phyloP scores from a whole-genome alignment of 2,888 invertebrate genomes.

The Volucella inflata region DNA sequence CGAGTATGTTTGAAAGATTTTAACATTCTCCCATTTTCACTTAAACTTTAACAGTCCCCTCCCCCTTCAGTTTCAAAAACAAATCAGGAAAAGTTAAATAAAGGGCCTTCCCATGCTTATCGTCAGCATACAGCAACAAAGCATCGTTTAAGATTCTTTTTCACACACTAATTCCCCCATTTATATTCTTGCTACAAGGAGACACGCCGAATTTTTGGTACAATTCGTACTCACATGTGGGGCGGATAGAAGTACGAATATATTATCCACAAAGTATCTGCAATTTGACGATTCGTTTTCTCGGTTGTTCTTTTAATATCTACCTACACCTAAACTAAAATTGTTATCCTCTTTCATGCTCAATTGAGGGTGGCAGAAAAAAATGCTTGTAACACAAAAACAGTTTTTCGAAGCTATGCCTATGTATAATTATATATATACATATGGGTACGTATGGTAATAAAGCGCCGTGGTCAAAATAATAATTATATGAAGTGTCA shows the following conservation, averaged over 20 bases:
- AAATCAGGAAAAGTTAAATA: no score
- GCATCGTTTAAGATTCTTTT: neutral
- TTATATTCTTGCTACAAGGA: neutral
- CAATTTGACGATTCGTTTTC: constrained; percentile 10
- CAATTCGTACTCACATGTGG: constrained; percentile 8
- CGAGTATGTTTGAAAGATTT: no score
- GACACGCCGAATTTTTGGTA: constrained; percentile 2
- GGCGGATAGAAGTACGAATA: constrained; percentile 4
- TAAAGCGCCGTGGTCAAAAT: constrained; percentile 32
- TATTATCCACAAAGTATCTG: constrained; percentile 12
- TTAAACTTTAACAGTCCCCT: no score
- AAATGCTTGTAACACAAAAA: neutral
- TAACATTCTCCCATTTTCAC: no score
- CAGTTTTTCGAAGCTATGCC: neutral
- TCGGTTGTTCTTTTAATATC: neutral
- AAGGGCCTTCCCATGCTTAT: no score
- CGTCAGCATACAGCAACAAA: neutral
- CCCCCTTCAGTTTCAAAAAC: no score
- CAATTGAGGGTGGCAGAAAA: neutral
- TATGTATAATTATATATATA: neutral
- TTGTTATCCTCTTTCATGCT: no score
- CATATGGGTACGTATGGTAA: neutral
- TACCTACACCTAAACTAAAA: neutral
- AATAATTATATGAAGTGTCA: constrained; percentile 59
- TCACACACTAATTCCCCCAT: neutral